These are phyloP conservation scores for Brachirus orientalis DNA, from an alignment of 2,113 vertebrate genomes.

Conservation along the genomic window DNA sequence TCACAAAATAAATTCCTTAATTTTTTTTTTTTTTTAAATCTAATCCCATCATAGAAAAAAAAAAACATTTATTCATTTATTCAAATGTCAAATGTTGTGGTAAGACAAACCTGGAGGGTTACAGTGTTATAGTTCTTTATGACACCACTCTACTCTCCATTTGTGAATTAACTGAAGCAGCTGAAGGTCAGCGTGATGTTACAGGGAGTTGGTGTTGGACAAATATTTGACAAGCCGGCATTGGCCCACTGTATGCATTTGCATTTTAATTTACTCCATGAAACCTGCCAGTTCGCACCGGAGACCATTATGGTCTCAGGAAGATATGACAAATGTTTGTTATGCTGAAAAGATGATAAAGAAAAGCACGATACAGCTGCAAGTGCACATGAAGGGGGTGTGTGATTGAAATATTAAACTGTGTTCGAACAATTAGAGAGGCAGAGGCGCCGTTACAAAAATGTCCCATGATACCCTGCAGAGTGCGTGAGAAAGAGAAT, in stretches of 20 bases:
- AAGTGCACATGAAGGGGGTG: not conserved
- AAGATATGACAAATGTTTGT: not conserved
- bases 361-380: not conserved
- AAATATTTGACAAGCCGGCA: not conserved
- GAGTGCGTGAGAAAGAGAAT: slow-evolving; percentile 3
- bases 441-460: not conserved
- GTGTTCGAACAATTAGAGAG: not conserved
- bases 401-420: not conserved
- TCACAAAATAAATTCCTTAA: no score
- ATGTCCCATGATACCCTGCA: slow-evolving; percentile 6
- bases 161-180: no score
- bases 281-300: not conserved
- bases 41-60: no score
- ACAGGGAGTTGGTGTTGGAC: no score
- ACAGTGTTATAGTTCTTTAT: no score
- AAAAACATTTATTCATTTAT: no score
- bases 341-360: not conserved
- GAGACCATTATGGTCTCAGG: not conserved
- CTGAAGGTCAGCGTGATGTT: no score
- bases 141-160: no score
- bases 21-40: no score
- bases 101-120: no score
- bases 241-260: not conserved
- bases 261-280: not conserved
- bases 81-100: no score